A percentile compares a stretch with the other conserved stretches of the same genome.
Conservation (phyloP, 2,888 invertebrate species). For the Orchesellides sinensis region DNA sequence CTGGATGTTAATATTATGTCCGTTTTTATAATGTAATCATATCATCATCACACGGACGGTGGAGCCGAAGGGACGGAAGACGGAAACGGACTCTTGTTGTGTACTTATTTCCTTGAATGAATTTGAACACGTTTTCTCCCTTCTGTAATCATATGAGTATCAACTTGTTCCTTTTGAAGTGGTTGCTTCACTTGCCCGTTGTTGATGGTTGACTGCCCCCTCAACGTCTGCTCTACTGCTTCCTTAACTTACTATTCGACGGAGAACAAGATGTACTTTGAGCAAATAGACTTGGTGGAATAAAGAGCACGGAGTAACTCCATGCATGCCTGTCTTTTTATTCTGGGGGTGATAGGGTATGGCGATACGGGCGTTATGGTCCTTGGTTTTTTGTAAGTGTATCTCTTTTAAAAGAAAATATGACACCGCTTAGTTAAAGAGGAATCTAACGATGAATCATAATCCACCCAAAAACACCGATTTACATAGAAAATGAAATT, state of each 20-base stretch:
- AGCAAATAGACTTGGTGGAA: too few relatives aligned
- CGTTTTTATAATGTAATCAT: slow-evolving; percentile 20
- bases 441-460: slow-evolving; percentile 31
- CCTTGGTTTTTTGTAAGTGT: slow-evolving; percentile 37
- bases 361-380: slow-evolving; percentile 17
- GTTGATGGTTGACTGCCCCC: slow-evolving; percentile 41
- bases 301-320: background rate
- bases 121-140: slow-evolving; percentile 34
- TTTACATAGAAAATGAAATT: slow-evolving; percentile 19
- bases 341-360: background rate
- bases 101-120: slow-evolving; percentile 50
- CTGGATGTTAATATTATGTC: slow-evolving; percentile 16
- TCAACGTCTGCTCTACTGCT: slow-evolving; percentile 38
- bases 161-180: background rate
- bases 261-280: background rate
- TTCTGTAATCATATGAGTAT: background rate
- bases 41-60: slow-evolving; percentile 22
- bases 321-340: background rate
- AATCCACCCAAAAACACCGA: slow-evolving; percentile 35
- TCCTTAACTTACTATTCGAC: slow-evolving; percentile 40
- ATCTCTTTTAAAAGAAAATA: background rate
- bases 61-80: slow-evolving; percentile 32
- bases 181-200: background rate
- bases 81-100: slow-evolving; percentile 50
- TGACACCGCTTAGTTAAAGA: background rate